Conservation (phyloP, 1,140 invertebrate species). For the Dinothrombium tinctorium region DNA sequence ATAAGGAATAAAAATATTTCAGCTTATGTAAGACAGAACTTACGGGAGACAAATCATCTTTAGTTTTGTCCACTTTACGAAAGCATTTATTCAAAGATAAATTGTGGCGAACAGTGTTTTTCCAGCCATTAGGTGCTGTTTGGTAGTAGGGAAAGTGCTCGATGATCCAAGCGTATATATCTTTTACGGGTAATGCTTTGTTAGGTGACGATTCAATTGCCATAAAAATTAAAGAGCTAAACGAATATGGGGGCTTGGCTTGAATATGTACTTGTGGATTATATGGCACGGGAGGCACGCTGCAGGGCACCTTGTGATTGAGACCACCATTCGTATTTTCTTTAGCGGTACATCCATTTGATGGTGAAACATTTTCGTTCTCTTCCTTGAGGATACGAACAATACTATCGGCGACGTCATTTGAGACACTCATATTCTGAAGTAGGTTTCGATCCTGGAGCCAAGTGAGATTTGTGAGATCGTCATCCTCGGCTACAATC, state of each 20-base stretch:
- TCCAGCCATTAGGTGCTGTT: conserved; percentile 29
- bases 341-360: conserved; percentile 9
- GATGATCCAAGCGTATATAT: conserved; percentile 94
- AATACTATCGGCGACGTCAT: conserved; percentile 11
- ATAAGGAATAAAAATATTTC: neutral
- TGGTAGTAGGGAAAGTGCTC: conserved; percentile 30
- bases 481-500: conserved; percentile 35
- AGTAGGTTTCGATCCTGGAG: conserved; percentile 69
- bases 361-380: conserved; percentile 18
- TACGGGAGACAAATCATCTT: conserved; percentile 30
- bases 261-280: conserved; percentile 42
- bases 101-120: conserved; percentile 32
- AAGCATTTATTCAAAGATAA: conserved; percentile 31
- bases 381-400: conserved; percentile 13
- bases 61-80: conserved; percentile 27
- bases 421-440: conserved; percentile 34
- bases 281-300: conserved; percentile 21
- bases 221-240: conserved; percentile 90
- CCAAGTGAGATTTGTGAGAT: conserved; percentile 68
- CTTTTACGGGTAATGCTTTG: conserved; percentile 74
- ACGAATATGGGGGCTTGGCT: conserved; percentile 80
- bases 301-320: conserved; percentile 1
- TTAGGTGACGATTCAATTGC: conserved; percentile 72
- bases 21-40: too few relatives aligned
- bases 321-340: conserved; percentile 1